Conservation (phyloP, 2,797 vertebrate genomes). For the Pteronotus mesoamericanus region DNA sequence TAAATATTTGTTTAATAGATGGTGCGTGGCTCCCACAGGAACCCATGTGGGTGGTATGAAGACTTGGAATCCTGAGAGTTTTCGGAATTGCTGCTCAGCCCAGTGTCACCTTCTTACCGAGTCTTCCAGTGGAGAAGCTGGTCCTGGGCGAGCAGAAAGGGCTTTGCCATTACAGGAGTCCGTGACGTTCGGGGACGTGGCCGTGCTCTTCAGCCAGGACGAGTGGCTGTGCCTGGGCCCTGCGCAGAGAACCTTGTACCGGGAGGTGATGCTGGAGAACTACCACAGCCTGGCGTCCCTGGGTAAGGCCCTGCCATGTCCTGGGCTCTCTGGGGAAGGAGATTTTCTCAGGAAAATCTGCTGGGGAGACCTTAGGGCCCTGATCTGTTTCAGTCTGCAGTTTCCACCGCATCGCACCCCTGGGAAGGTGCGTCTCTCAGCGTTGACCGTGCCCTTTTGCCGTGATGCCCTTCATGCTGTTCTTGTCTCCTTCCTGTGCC, state of each 20-base stretch:
- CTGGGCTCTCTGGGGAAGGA: background rate
- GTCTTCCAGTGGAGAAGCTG: background rate
- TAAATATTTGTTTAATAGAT: background rate
- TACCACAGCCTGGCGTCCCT: constrained; percentile 75
- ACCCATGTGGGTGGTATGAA: background rate
- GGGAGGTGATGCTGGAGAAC: constrained; percentile 82
- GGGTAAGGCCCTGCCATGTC: constrained; percentile 62
- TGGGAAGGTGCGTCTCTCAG: background rate
- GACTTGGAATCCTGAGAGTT: background rate
- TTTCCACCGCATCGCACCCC: background rate
- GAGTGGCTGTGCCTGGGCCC: constrained; percentile 74
- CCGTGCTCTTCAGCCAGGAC: constrained; percentile 62
- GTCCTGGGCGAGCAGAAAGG: background rate
- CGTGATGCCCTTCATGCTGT: background rate
- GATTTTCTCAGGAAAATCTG: background rate
- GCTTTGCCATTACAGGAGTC: constrained; percentile 59
- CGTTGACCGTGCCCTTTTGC: background rate
- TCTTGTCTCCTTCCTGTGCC: background rate
- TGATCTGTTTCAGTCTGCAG: background rate
- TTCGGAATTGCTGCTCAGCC: background rate
- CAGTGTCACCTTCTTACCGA: background rate
- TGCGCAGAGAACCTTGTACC: constrained; percentile 73
- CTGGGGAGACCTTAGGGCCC: too few species aligned
- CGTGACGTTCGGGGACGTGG: constrained; percentile 61
- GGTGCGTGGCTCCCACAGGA: background rate